phyloP scores from a whole-genome alignment of 2,113 vertebrate genomes.

The Tor tambroides region DNA sequence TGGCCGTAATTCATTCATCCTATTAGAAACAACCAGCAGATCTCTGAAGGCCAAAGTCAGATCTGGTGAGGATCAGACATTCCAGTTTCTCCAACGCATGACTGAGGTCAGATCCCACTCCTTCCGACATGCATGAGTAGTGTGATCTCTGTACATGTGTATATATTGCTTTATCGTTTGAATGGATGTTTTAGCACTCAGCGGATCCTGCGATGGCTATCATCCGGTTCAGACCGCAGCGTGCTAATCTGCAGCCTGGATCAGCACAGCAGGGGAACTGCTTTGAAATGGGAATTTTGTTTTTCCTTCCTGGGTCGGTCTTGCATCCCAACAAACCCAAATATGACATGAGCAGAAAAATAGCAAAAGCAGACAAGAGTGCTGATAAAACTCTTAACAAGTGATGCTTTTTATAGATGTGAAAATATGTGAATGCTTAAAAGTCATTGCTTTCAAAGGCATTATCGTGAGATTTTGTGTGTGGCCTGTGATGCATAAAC shows the following conservation, averaged over 20 bases:
- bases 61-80: slow-evolving; percentile 28
- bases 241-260: slow-evolving; percentile 61
- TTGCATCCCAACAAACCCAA: slow-evolving; percentile 67
- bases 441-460: neutral
- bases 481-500: slow-evolving; percentile 45
- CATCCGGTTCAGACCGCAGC: too few relatives aligned
- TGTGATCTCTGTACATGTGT: slow-evolving; percentile 4
- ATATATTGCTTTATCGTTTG: slow-evolving; percentile 25
- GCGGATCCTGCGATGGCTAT: slow-evolving; percentile 42
- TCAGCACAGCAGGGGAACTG: slow-evolving; percentile 43
- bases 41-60: slow-evolving; percentile 24
- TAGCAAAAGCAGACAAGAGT: slow-evolving; percentile 52
- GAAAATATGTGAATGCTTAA: neutral
- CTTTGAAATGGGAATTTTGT: slow-evolving; percentile 48
- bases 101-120: neutral
- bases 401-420: slow-evolving; percentile 20
- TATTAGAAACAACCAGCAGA: slow-evolving; percentile 18
- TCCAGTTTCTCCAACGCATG: neutral
- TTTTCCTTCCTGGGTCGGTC: slow-evolving; percentile 50
- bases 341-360: slow-evolving; percentile 64
- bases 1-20: neutral
- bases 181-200: slow-evolving; percentile 37
- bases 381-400: slow-evolving; percentile 46
- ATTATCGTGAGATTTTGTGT: slow-evolving; percentile 53
- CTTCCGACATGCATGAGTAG: neutral